phyloP scores from a whole-genome alignment of 1,140 invertebrate genomes.

The Sweltsa coloradensis region DNA sequence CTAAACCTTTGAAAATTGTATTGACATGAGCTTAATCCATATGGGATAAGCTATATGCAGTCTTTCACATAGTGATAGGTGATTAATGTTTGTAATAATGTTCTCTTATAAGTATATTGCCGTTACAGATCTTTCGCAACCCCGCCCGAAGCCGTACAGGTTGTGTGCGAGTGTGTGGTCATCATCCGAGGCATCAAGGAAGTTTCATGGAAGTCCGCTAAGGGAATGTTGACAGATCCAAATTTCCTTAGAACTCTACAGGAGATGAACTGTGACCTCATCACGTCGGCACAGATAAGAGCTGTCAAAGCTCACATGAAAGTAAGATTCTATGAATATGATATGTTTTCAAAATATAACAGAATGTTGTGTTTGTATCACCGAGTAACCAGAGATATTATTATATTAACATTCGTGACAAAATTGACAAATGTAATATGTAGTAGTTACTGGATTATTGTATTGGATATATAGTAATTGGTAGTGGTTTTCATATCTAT shows the following conservation, averaged over 20 bases:
- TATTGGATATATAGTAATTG: too few species aligned
- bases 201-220: conserved; percentile 78
- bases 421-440: too few species aligned
- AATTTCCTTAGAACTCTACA: conserved; percentile 66
- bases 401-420: too few species aligned
- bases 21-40: too few species aligned
- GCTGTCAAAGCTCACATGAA: conserved; percentile 56
- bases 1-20: too few species aligned
- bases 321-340: conserved; percentile 19
- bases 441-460: conserved; percentile 1
- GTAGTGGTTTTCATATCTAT: too few species aligned
- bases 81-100: not conserved
- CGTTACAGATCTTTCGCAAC: conserved; percentile 66
- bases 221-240: conserved; percentile 81
- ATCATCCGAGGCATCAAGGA: conserved; percentile 72
- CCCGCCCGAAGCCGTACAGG: conserved; percentile 77
- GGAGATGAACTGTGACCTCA: conserved; percentile 73
- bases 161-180: conserved; percentile 76
- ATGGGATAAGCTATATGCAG: too few species aligned
- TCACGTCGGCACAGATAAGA: conserved; percentile 59
- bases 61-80: too few species aligned
- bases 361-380: too few species aligned
- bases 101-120: not conserved
- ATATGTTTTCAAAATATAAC: too few species aligned
- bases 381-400: too few species aligned